These are phyloP conservation scores for Mythimna albipuncta DNA, from an alignment of 2,888 invertebrate genomes.

Conservation along the genomic window DNA sequence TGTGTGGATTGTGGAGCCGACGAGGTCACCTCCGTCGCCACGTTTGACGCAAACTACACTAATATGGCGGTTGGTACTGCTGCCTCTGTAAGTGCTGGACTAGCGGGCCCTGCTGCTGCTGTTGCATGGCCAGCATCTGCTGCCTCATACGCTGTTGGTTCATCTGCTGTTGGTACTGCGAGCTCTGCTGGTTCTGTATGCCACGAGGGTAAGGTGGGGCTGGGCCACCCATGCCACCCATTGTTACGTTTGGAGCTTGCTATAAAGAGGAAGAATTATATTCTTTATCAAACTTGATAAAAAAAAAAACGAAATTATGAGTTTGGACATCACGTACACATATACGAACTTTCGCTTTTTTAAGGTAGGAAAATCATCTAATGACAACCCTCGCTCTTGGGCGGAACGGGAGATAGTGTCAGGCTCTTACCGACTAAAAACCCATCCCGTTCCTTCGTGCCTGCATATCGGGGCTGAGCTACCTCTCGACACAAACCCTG, in stretches of 20 bases:
- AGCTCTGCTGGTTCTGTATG: slow-evolving; percentile 90
- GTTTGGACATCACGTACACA: too few species aligned
- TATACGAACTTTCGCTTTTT: too few species aligned
- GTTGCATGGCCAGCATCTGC: slow-evolving; percentile 93
- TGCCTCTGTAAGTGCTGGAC: slow-evolving; percentile 86
- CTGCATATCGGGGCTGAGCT: too few species aligned
- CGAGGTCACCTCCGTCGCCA: too few species aligned
- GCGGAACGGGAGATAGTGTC: too few species aligned
- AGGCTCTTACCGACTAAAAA: too few species aligned
- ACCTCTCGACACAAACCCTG: too few species aligned
- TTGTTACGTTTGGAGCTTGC: slow-evolving; percentile 96
- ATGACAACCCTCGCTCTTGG: too few species aligned
- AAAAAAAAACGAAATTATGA: not conserved
- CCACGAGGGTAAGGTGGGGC: slow-evolving; percentile 95
- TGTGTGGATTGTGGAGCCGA: too few species aligned
- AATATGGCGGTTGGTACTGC: slow-evolving; percentile 88
- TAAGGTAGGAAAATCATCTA: too few species aligned
- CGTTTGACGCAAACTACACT: slow-evolving; percentile 25
- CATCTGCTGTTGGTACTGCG: slow-evolving; percentile 91
- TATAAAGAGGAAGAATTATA: slow-evolving; percentile 31
- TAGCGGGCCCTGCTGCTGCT: slow-evolving; percentile 90
- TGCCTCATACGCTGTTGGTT: slow-evolving; percentile 92
- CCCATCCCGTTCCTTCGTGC: too few species aligned
- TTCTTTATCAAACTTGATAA: not conserved
- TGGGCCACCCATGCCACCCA: slow-evolving; percentile 95